These are phyloP conservation scores for Ochlodes sylvanus DNA, from an alignment of 2,888 invertebrate species.

Conservation along the genomic window DNA sequence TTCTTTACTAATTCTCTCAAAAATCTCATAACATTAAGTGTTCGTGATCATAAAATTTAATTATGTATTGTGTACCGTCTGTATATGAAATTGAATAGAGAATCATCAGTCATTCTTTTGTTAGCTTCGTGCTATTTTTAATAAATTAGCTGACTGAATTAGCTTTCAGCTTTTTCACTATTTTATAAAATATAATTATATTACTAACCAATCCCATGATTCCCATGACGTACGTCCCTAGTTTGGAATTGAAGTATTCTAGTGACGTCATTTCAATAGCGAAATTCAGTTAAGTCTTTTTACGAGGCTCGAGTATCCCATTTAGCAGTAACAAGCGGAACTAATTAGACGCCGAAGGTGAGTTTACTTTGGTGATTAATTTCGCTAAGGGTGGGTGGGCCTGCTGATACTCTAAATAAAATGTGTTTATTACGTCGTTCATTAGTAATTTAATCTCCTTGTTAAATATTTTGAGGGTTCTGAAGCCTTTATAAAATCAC, in stretches of 20 bases:
- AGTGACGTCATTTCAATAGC: constrained; percentile 28
- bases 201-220: too few relatives aligned
- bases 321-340: constrained; percentile 52
- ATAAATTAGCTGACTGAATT: too few relatives aligned
- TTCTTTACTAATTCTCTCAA: too few relatives aligned
- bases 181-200: too few relatives aligned
- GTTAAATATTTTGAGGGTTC: constrained; percentile 9
- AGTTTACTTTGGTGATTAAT: constrained; percentile 75
- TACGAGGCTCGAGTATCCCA: constrained; percentile 38
- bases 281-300: constrained; percentile 56
- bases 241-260: neutral
- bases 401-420: constrained; percentile 50
- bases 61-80: too few relatives aligned
- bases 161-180: too few relatives aligned
- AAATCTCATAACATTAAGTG: too few relatives aligned
- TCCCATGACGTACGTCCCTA: too few relatives aligned
- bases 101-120: too few relatives aligned
- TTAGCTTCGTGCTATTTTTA: too few relatives aligned
- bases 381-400: constrained; percentile 60
- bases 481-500: neutral
- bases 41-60: too few relatives aligned
- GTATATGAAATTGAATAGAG: too few relatives aligned
- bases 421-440: constrained; percentile 41
- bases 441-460: constrained; percentile 40
- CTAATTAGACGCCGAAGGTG: constrained; percentile 73